phyloP scores from a whole-genome alignment of 1,140 invertebrate genomes.

The Elymnias hypermnestra region DNA sequence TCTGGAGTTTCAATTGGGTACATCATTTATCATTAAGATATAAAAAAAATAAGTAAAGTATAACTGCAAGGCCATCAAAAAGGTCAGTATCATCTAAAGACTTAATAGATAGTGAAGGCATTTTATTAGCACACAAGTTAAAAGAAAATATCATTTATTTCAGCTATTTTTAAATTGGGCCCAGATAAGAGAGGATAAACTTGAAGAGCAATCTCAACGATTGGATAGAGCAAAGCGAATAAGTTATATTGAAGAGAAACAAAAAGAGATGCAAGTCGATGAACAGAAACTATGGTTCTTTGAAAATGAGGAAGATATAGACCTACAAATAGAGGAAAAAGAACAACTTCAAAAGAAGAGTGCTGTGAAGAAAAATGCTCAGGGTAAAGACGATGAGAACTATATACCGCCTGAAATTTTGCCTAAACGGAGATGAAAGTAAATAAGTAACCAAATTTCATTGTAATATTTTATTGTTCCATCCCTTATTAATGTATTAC shows the following conservation, averaged over 20 bases:
- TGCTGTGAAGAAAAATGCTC: conserved; percentile 66
- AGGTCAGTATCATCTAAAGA: too few species aligned
- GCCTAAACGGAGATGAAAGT: conserved; percentile 34
- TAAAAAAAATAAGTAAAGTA: too few species aligned
- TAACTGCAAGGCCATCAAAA: too few species aligned
- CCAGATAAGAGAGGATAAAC: conserved; percentile 69
- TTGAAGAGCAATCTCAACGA: conserved; percentile 78
- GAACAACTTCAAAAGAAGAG: conserved; percentile 69
- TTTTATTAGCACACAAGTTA: too few species aligned
- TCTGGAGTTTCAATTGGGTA: too few species aligned
- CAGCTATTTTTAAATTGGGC: conserved; percentile 80
- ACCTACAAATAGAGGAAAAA: conserved; percentile 81
- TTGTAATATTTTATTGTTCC: not conserved
- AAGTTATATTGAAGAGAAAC: conserved; percentile 77
- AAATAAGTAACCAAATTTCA: not conserved
- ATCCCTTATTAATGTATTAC: too few species aligned
- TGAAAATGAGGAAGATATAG: conserved; percentile 84
- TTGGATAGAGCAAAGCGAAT: conserved; percentile 75
- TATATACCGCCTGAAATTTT: conserved; percentile 83
- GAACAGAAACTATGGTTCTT: conserved; percentile 87
- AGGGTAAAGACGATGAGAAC: conserved; percentile 72
- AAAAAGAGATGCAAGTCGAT: conserved; percentile 76
- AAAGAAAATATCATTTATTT: conserved; percentile 33
- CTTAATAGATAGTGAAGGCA: too few species aligned
- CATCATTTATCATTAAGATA: too few species aligned